Evolutionary conservation across 2,113 vertebrate species (phyloP).

Genomic region (Hyla sarda): DNA sequence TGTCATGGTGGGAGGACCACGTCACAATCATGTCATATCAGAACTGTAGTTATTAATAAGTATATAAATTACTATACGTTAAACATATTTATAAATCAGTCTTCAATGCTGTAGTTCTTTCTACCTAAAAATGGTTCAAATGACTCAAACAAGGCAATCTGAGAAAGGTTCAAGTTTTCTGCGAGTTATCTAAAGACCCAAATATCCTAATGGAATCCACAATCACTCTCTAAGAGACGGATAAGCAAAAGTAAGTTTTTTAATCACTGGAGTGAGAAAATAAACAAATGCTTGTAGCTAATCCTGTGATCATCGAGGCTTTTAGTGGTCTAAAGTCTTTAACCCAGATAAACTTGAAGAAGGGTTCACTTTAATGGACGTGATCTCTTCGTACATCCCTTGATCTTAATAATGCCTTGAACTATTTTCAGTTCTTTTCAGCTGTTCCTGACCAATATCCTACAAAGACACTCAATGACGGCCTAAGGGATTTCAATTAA

Average conservation of each 20-base stretch:
- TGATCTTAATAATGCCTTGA: slow-evolving; percentile 51
- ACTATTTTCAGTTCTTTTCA: slow-evolving; percentile 51
- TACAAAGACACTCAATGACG: background rate
- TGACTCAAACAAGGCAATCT: slow-evolving; percentile 25
- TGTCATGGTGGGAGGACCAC: too few species aligned
- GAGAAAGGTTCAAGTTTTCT: background rate
- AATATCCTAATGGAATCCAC: slow-evolving; percentile 47
- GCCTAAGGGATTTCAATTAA: slow-evolving; percentile 42
- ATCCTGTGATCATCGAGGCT: slow-evolving; percentile 55
- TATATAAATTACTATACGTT: too few species aligned
- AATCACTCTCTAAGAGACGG: slow-evolving; percentile 39
- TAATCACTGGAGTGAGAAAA: slow-evolving; percentile 58
- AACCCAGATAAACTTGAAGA: slow-evolving; percentile 55
- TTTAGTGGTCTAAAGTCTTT: slow-evolving; percentile 56
- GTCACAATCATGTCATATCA: too few species aligned
- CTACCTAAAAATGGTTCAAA: background rate
- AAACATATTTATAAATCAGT: too few species aligned
- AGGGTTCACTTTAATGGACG: slow-evolving; percentile 48
- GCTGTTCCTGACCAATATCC: background rate
- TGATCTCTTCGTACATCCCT: slow-evolving; percentile 40
- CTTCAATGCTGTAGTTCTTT: background rate
- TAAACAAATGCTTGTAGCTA: slow-evolving; percentile 52
- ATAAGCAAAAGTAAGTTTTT: slow-evolving; percentile 57
- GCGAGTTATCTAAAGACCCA: slow-evolving; percentile 27
- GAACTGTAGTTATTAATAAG: too few species aligned